Evolutionary conservation across 1,140 invertebrate species (phyloP).

Genomic region (Drosophila ironensis): DNA sequence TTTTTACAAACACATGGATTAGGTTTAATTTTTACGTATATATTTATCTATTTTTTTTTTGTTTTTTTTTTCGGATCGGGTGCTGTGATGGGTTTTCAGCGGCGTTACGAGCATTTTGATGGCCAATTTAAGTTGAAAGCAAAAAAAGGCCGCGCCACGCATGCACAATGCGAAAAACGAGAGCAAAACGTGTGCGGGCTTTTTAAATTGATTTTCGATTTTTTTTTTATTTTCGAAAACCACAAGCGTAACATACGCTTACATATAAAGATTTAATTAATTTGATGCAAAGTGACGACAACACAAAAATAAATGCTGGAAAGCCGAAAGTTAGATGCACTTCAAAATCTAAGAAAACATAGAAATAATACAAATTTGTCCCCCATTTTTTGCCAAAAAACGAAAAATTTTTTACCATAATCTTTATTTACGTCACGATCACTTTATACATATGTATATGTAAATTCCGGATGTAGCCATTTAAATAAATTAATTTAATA

Average conservation of each 20-base stretch:
- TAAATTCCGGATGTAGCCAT: not conserved
- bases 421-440: not conserved
- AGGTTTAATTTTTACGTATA: too few relatives aligned
- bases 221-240: constrained; percentile 54
- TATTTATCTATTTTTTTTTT: not conserved
- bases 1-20: too few relatives aligned
- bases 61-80: constrained; percentile 2
- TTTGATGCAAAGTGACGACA: not conserved
- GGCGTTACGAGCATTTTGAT: constrained; percentile 52
- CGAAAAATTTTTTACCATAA: not conserved
- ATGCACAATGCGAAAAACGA: constrained; percentile 63
- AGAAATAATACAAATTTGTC: too few relatives aligned
- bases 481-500: constrained; percentile 22
- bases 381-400: too few relatives aligned
- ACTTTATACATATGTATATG: not conserved
- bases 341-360: too few relatives aligned
- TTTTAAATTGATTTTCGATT: constrained; percentile 20
- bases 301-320: constrained; percentile 2
- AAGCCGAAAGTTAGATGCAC: not conserved
- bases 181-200: constrained; percentile 48
- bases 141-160: constrained; percentile 42
- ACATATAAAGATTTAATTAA: constrained; percentile 68
- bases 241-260: constrained; percentile 57
- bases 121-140: constrained; percentile 49
- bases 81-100: not conserved